phyloP scores from a whole-genome alignment of 2,888 invertebrate species.

The Neoitamus cyanurus region DNA sequence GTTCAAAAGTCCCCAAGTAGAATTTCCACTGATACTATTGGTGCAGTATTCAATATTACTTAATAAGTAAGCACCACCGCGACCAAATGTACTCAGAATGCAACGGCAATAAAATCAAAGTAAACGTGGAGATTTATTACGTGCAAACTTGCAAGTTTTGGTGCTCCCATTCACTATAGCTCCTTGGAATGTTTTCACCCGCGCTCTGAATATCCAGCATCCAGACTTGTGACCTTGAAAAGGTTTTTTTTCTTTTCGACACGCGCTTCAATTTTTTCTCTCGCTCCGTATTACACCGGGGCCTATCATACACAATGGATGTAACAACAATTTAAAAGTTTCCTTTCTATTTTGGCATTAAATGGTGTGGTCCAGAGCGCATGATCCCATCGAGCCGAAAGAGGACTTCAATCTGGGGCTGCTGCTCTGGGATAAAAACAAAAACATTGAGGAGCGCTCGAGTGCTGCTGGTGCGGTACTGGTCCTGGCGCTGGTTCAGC shows the following conservation, averaged over 20 bases:
- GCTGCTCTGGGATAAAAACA: not conserved
- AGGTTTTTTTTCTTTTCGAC: not conserved
- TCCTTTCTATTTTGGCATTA: not conserved
- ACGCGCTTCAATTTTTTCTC: not conserved
- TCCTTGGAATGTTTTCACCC: not conserved
- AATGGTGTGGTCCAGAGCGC: not conserved
- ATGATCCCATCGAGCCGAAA: not conserved
- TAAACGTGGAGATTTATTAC: not conserved
- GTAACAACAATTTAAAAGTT: not conserved
- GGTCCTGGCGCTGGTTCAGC: not conserved
- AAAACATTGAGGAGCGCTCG: not conserved
- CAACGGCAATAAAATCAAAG: not conserved
- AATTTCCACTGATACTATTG: not conserved
- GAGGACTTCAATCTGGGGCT: not conserved
- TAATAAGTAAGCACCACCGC: not conserved
- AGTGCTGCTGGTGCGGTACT: not conserved
- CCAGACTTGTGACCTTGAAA: constrained; percentile 1
- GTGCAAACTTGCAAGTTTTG: not conserved
- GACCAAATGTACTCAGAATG: not conserved
- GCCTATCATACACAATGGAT: not conserved
- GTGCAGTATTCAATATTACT: not conserved
- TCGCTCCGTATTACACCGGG: not conserved
- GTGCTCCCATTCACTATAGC: not conserved
- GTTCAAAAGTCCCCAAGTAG: not conserved
- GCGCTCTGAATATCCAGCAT: not conserved